Conservation (phyloP, 53 echinoderm and acorn worm genomes). For the Zoroaster sp. region DNA sequence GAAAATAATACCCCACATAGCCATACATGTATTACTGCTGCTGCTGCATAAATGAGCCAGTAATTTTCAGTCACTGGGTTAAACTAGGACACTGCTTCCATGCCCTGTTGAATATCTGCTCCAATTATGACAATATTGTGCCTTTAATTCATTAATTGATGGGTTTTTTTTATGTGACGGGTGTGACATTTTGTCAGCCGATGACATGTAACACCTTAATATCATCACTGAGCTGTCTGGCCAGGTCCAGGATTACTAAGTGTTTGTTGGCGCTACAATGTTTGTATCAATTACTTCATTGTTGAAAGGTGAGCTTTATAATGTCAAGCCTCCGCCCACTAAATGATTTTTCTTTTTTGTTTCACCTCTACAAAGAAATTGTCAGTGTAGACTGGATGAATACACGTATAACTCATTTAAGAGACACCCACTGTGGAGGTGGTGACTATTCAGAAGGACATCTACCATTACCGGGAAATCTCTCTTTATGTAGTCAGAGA, state of each 20-base stretch:
- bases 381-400: not conserved
- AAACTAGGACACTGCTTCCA: too few relatives aligned
- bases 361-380: not conserved
- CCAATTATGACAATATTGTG: too few relatives aligned
- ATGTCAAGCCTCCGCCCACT: conserved; percentile 25
- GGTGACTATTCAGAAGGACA: too few relatives aligned
- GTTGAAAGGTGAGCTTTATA: conserved; percentile 13
- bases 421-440: too few relatives aligned
- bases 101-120: too few relatives aligned
- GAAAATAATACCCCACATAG: too few relatives aligned
- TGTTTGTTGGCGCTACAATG: not conserved
- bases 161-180: conserved; percentile 21
- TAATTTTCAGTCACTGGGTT: too few relatives aligned
- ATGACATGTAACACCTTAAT: not conserved
- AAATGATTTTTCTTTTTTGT: not conserved
- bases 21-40: too few relatives aligned
- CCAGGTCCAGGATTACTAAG: not conserved
- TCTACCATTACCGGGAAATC: too few relatives aligned
- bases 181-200: not conserved
- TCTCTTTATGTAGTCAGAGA: not conserved
- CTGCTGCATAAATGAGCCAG: too few relatives aligned
- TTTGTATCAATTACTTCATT: conserved; percentile 22
- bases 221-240: not conserved
- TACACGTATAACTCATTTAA: too few relatives aligned
- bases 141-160: too few relatives aligned